Evolutionary conservation across 2,888 invertebrate species (phyloP), one percentile per base, ranked within the genome.

Genomic region (Metallyticus violacea): DNA sequence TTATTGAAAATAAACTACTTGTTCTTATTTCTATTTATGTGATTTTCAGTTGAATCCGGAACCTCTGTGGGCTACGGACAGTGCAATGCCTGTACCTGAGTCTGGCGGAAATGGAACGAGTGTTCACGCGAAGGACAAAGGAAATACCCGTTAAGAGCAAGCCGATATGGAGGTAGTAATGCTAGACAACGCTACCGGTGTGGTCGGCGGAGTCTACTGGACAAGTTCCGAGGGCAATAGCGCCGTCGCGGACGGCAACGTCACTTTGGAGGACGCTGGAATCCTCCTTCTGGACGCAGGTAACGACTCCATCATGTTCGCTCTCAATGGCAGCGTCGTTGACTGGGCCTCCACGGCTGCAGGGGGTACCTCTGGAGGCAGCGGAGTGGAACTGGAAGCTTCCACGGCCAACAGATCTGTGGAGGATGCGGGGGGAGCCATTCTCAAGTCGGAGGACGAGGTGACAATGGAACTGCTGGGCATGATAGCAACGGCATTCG

Each of bases 401-500:
- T 6, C 40, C 26, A 26, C 81, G 2, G 62, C 29, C 26, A 77
- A 62, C 30, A 7, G 40, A 15, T 15, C 40, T 15, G 40, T 62
- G 2, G 15, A 62, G 7, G 40, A 62, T 15, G 7, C 26, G 15
- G 26, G 27, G 5, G 28, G 15, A 22, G 25, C 26, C 2, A 26
- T 26, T 15, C 26, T n/a, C 26, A 62, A 30, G 83, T 77, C 86
- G 1, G 77, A 77, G 26, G 85, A 77, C 76, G 93, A 93, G 89
- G 91, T 92, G 87, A 91, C 85, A 25, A 80, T 88, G 5, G 87
- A 88, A 79, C 86, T 89, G 27, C 81, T 87, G 62, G 87, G 86
- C 26, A 89, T 88, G 88, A 78, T 89, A 86, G 93, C 92, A 89
- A 94, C 94, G 89, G 94, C 94, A 40, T 91, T 94, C 85, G 90